phyloP scores from a whole-genome alignment of 2,888 invertebrate species.

The Emmelina monodactyla region DNA sequence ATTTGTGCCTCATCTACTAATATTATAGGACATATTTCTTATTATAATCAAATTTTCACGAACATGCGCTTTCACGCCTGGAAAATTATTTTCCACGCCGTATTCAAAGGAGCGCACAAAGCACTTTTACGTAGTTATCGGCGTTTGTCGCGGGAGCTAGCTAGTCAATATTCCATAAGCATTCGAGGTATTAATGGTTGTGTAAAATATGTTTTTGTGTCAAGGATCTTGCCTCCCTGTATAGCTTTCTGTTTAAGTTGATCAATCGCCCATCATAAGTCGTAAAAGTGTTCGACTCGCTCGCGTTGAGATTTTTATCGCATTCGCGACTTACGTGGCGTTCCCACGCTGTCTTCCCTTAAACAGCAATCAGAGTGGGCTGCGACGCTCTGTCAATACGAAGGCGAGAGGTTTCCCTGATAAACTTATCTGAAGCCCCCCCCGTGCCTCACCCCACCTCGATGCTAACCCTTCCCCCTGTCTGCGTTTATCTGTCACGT shows the following conservation, averaged over 20 bases:
- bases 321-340: slow-evolving; percentile 22
- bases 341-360: slow-evolving; percentile 52
- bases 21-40: slow-evolving; percentile 31
- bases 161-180: too few species aligned
- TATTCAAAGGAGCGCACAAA: too few species aligned
- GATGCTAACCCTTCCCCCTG: slow-evolving; percentile 26
- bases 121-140: too few species aligned
- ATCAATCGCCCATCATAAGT: too few species aligned
- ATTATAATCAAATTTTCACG: slow-evolving; percentile 24
- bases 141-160: too few species aligned
- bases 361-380: slow-evolving; percentile 57
- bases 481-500: slow-evolving; percentile 57
- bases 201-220: too few species aligned
- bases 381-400: slow-evolving; percentile 63
- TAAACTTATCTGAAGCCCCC: slow-evolving; percentile 55
- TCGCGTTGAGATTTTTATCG: slow-evolving; percentile 29
- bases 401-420: slow-evolving; percentile 61
- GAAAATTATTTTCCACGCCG: too few species aligned
- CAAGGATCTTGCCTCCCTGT: too few species aligned
- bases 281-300: too few species aligned
- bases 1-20: slow-evolving; percentile 48
- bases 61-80: too few species aligned
- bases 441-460: slow-evolving; percentile 20
- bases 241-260: too few species aligned
- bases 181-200: too few species aligned